These are phyloP conservation scores for Balearica regulorum DNA, from an alignment of 2,797 vertebrate genomes.

Conservation along the genomic window DNA sequence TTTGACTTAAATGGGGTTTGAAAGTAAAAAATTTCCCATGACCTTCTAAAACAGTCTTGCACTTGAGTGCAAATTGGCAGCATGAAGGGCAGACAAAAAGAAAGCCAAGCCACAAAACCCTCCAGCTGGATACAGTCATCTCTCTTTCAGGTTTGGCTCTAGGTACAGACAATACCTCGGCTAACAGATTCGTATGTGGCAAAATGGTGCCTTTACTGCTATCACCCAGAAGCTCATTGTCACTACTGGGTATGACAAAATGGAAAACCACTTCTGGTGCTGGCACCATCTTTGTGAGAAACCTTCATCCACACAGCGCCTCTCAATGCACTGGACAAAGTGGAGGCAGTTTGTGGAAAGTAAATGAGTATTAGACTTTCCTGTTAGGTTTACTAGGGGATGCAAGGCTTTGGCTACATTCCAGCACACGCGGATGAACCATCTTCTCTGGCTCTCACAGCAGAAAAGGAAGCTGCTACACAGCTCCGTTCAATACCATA, in stretches of 20 bases:
- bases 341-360: neutral
- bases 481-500: neutral
- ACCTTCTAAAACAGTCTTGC: neutral
- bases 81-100: neutral
- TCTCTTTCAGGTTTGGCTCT: neutral
- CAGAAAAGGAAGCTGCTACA: neutral
- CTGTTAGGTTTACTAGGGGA: neutral
- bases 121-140: neutral
- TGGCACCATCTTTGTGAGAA: neutral
- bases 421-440: neutral
- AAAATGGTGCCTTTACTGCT: neutral
- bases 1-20: neutral
- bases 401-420: neutral
- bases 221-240: neutral
- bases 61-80: neutral
- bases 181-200: neutral
- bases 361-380: neutral
- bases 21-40: neutral
- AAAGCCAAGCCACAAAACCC: neutral
- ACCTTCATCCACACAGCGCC: neutral
- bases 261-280: neutral
- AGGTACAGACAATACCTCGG: neutral
- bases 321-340: neutral
- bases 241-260: neutral
- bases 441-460: neutral